These are phyloP conservation scores for Dasyurus viverrinus DNA, from an alignment of 2,113 vertebrate species.

Conservation along the genomic window DNA sequence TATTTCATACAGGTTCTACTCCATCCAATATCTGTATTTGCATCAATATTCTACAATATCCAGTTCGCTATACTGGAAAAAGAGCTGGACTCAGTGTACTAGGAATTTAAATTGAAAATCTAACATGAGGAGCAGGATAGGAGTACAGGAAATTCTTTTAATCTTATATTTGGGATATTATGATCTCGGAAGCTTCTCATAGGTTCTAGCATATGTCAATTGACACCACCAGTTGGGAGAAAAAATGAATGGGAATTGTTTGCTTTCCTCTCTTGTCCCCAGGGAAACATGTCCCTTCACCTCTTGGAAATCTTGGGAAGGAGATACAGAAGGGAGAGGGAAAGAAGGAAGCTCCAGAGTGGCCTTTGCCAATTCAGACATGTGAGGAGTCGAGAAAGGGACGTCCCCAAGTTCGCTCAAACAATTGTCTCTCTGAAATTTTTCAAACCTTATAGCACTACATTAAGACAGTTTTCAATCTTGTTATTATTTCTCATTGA, in stretches of 20 bases:
- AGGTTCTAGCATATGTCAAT: neutral
- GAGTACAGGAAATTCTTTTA: neutral
- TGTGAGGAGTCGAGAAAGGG: neutral
- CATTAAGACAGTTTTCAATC: neutral
- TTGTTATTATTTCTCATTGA: neutral
- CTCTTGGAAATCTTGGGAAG: neutral
- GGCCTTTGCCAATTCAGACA: neutral
- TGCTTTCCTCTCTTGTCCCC: neutral
- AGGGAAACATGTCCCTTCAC: neutral
- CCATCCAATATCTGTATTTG: slow-evolving; percentile 41
- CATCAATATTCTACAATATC: slow-evolving; percentile 3
- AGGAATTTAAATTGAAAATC: slow-evolving; percentile 24
- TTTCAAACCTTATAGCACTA: neutral
- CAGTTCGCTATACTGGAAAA: neutral
- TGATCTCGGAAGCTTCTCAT: neutral
- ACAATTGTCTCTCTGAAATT: neutral
- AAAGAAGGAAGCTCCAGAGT: slow-evolving; percentile 10
- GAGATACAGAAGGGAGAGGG: neutral
- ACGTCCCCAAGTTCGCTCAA: neutral
- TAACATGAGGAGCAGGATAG: neutral
- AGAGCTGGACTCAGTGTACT: slow-evolving; percentile 23
- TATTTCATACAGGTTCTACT: neutral
- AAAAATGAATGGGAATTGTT: neutral
- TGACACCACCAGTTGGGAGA: neutral
- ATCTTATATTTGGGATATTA: neutral